Evolutionary conservation across 1,140 invertebrate genomes (phyloP).

Genomic region (Euschistus heros): DNA sequence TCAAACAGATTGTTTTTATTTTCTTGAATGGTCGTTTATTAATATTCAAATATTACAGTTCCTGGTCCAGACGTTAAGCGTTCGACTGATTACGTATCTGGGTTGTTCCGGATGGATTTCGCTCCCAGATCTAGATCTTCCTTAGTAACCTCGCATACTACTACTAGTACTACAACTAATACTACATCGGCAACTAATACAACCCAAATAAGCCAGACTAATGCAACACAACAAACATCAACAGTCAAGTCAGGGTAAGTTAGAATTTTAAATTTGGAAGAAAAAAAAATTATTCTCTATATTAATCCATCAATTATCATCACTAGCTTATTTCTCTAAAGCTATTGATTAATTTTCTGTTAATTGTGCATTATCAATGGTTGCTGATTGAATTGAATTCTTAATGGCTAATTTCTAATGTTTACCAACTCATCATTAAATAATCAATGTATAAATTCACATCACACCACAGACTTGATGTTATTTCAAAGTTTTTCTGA

Average conservation of each 20-base stretch:
- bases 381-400: no score
- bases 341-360: no score
- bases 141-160: not conserved
- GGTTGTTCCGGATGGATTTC: slow-evolving; percentile 60
- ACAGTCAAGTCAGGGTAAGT: not conserved
- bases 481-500: no score
- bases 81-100: slow-evolving; percentile 65
- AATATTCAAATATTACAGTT: slow-evolving; percentile 38
- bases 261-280: no score
- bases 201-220: not conserved
- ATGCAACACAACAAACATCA: not conserved
- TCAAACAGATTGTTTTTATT: not conserved
- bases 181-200: not conserved
- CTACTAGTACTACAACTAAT: not conserved
- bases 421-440: no score
- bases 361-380: no score
- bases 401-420: no score
- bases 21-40: not conserved
- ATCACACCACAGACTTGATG: no score
- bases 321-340: no score
- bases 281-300: no score
- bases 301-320: no score
- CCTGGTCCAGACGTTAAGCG: slow-evolving; percentile 61
- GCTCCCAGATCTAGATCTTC: slow-evolving; percentile 41
- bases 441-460: no score